These are phyloP conservation scores for Apteryx owenii DNA, from an alignment of 2,113 vertebrate genomes.

Conservation along the genomic window DNA sequence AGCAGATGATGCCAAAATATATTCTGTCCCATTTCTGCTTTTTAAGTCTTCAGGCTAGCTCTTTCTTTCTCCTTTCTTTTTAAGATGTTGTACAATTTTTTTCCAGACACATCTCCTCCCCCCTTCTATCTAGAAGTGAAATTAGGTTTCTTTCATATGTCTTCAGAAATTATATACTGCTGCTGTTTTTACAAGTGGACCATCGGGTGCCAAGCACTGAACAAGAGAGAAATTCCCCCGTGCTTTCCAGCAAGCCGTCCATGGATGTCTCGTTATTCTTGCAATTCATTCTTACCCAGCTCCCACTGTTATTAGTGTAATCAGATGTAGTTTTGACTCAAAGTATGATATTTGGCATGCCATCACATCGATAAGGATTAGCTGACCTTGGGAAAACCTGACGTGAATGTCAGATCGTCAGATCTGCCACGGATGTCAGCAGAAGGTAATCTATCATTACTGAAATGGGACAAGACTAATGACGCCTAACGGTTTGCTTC, in stretches of 20 bases:
- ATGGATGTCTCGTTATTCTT: accelerated
- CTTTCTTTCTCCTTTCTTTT: background rate
- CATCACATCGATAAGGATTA: background rate
- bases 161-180: background rate
- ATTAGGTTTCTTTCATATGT: background rate
- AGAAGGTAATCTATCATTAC: accelerated
- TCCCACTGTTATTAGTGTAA: background rate
- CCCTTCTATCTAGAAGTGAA: background rate
- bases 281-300: accelerated
- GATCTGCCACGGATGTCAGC: background rate
- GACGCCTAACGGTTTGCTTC: background rate
- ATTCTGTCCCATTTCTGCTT: background rate
- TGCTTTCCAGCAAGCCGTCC: background rate
- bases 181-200: background rate
- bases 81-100: background rate
- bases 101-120: background rate
- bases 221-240: accelerated
- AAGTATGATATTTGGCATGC: background rate
- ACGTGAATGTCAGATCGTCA: background rate
- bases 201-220: background rate
- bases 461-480: background rate
- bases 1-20: background rate
- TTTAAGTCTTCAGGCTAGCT: background rate
- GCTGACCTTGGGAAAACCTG: background rate
- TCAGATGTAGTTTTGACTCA: background rate